Percentiles rank a stretch among this genome's conserved stretches.
These are phyloP conservation scores for Lithophane socia DNA, from an alignment of 2,888 invertebrate genomes.

Conservation along the genomic window DNA sequence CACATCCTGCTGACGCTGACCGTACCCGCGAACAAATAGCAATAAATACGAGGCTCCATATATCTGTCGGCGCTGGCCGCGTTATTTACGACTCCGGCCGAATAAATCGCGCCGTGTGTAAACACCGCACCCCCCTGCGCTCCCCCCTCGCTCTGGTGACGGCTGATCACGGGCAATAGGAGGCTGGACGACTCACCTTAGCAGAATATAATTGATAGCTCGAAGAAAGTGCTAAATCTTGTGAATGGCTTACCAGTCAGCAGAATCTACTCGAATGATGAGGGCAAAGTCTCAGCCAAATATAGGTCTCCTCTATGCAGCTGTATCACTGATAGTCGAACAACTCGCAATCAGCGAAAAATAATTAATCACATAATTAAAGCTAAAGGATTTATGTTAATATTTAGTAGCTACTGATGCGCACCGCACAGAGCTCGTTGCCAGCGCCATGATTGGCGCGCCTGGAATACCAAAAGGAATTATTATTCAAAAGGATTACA, in stretches of 20 bases:
- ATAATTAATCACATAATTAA: conserved; percentile 36
- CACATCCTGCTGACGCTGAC: conserved; percentile 72
- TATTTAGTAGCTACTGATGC: conserved; percentile 45
- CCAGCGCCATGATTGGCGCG: conserved; percentile 47
- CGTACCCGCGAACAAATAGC: conserved; percentile 80
- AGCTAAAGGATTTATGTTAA: conserved; percentile 51
- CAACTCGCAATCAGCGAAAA: conserved; percentile 44
- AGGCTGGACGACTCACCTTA: conserved; percentile 33
- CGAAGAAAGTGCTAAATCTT: conserved; percentile 3
- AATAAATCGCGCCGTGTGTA: conserved; percentile 85
- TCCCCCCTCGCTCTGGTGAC: background rate
- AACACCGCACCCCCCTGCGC: conserved; percentile 71
- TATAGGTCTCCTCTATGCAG: background rate
- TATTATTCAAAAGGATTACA: conserved; percentile 75
- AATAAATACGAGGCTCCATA: conserved; percentile 86
- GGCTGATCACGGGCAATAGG: conserved; percentile 39
- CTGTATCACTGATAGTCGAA: background rate
- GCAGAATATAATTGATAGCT: conserved; percentile 17
- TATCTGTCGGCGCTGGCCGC: conserved; percentile 84
- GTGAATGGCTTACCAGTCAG: background rate
- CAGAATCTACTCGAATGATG: background rate
- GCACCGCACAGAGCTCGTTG: conserved; percentile 18
- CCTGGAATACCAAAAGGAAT: conserved; percentile 66
- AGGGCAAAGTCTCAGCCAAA: background rate
- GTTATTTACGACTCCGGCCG: conserved; percentile 81